Evolutionary conservation across 2,888 invertebrate genomes (phyloP), one percentile per base, ranked within the genome.

Genomic region (Invenusta paracnida): DNA sequence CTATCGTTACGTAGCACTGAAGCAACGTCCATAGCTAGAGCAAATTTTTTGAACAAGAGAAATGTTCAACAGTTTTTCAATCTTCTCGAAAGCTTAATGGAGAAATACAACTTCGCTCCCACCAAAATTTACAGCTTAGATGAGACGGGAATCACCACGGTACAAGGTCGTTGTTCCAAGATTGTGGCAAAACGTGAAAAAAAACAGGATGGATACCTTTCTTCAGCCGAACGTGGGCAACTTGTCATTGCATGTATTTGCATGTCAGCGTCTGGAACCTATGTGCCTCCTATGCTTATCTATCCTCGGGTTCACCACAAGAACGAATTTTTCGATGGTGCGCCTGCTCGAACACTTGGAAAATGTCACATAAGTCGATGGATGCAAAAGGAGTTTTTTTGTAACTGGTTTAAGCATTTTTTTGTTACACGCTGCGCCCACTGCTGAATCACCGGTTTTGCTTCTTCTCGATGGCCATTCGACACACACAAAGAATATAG

Each of bases 341-440:
- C 48, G 48, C 48, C 48, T 48, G 48, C 48, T 48, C 5, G 48
- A 48, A 48, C 48, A 48, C 48, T 48, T 48, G 48, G 48, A 48
- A 48, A 11, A 48, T 48, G 48, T 48, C 48, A 48, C 48, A 17
- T 48, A 48, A 48, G 48, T 48, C 5, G 48, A 48, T 48, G 48
- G 48, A 48, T 48, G 48, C 48, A 48, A 48, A n/a, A 17, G 48
- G 48, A 48, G 48, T 48, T 48, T 5, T 48, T 48, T 48, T 17
- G 48, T 48, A 17, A 48, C 73, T 73, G 73, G 73, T 73, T 73
- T 23, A 73, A 73, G 27, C 73, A 73, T 73, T 73, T 73, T n/a
- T 73, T 73, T 73, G 25, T 73, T 73, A 73, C 73, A 73, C 23
- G 73, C 73, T 73, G 17, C 73, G 73, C 73, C 27, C 73, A 73